Evolutionary conservation across 2,888 invertebrate genomes (phyloP).

Genomic region (Yponomeuta sedellus): DNA sequence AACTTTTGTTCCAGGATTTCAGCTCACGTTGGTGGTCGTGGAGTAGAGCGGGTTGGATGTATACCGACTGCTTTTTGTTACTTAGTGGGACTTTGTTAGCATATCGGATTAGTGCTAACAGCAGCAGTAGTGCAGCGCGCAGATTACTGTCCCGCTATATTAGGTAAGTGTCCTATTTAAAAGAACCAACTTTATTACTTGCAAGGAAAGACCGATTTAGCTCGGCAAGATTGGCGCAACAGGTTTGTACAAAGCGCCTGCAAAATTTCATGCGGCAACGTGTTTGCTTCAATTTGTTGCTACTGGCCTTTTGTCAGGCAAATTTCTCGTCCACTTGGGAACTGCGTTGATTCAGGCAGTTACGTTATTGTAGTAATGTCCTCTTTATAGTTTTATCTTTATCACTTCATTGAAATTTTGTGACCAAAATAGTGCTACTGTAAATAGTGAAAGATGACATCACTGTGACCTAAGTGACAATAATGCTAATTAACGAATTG

Average conservation of each 20-base stretch:
- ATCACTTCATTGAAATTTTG: too few relatives aligned
- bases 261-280: background rate
- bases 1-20: conserved; percentile 54
- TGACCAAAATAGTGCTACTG: background rate
- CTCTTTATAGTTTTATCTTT: too few relatives aligned
- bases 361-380: too few relatives aligned
- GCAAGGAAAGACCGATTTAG: background rate
- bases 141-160: conserved; percentile 78
- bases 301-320: background rate
- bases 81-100: conserved; percentile 81
- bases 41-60: conserved; percentile 79
- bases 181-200: background rate
- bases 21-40: conserved; percentile 77
- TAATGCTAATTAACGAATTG: background rate
- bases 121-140: conserved; percentile 72
- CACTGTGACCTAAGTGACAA: background rate
- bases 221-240: background rate
- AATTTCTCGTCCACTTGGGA: too few relatives aligned
- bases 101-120: conserved; percentile 76
- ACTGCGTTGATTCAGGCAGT: too few relatives aligned
- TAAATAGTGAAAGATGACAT: background rate
- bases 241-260: background rate
- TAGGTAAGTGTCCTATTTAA: conserved; percentile 54
- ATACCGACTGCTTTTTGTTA: conserved; percentile 81
- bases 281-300: background rate